Evolutionary conservation across 2,888 invertebrate species (phyloP).

Genomic region (Ectemnius lituratus): DNA sequence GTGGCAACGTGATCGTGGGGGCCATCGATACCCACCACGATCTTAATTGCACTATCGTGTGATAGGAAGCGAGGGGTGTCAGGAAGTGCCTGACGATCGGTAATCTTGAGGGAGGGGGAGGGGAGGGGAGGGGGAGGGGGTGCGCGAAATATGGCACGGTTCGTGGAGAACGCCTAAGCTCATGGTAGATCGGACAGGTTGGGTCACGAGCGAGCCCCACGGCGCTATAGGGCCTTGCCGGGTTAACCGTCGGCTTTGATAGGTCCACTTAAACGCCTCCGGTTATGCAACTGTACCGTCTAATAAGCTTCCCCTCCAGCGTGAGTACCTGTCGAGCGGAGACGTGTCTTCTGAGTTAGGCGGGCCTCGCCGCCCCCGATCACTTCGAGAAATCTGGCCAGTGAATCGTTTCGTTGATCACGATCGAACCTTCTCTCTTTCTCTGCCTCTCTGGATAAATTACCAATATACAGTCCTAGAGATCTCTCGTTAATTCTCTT

Average conservation of each 20-base stretch:
- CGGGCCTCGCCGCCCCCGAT: constrained; percentile 21
- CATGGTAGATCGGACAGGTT: constrained; percentile 70
- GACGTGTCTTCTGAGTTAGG: constrained; percentile 51
- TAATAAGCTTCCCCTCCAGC: constrained; percentile 60
- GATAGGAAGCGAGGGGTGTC: constrained; percentile 36
- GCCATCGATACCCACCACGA: too few species aligned
- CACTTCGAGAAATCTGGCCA: constrained; percentile 33
- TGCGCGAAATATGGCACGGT: constrained; percentile 65
- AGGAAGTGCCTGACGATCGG: constrained; percentile 65
- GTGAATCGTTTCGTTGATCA: constrained; percentile 49
- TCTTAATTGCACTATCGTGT: constrained; percentile 6
- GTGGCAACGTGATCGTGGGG: background rate
- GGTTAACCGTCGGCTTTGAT: constrained; percentile 60
- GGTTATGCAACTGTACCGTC: constrained; percentile 62
- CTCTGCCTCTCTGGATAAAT: background rate
- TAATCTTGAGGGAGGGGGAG: constrained; percentile 50
- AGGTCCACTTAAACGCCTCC: constrained; percentile 64
- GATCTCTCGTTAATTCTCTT: constrained; percentile 17
- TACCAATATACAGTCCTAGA: constrained; percentile 23
- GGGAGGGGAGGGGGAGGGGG: background rate
- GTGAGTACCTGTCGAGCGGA: constrained; percentile 58
- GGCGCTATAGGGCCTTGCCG: constrained; percentile 52
- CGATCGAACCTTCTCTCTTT: constrained; percentile 38
- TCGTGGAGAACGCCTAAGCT: constrained; percentile 44
- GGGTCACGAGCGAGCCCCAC: constrained; percentile 70